Conservation (phyloP, 1,140 invertebrate genomes). For the Ceratina calcarata region DNA sequence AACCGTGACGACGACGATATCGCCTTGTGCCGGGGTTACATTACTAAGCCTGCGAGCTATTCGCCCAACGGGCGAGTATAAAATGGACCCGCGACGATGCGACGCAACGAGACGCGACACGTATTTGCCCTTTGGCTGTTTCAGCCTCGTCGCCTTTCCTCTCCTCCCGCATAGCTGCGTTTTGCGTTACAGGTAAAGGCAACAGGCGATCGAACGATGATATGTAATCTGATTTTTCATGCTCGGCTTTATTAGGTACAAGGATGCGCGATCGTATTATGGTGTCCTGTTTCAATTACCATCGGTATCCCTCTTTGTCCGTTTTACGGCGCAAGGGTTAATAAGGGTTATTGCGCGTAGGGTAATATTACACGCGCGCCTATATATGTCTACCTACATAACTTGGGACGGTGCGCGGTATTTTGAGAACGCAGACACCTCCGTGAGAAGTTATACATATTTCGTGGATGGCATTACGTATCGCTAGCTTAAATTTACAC, state of each 20-base stretch:
- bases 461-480: background rate
- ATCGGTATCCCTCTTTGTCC: conserved; percentile 28
- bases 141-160: conserved; percentile 4
- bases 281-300: conserved; percentile 57
- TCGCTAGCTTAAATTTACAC: background rate
- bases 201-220: conserved; percentile 36
- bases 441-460: background rate
- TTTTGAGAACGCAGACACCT: background rate
- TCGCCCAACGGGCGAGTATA: conserved; percentile 43
- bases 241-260: conserved; percentile 24
- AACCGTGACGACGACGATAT: conserved; percentile 57
- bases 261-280: conserved; percentile 24
- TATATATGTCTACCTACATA: too few relatives aligned
- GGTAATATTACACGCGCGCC: conserved; percentile 20
- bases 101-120: conserved; percentile 31
- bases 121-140: conserved; percentile 32
- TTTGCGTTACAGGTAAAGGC: background rate
- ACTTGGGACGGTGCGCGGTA: background rate
- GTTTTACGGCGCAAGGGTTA: conserved; percentile 32
- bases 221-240: conserved; percentile 39
- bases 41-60: conserved; percentile 41
- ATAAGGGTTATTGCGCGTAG: conserved; percentile 36
- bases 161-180: background rate
- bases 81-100: conserved; percentile 37
- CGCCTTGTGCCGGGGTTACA: conserved; percentile 32